These are phyloP conservation scores for Lithophane semibrunnea DNA, from an alignment of 2,888 invertebrate genomes.

Conservation along the genomic window DNA sequence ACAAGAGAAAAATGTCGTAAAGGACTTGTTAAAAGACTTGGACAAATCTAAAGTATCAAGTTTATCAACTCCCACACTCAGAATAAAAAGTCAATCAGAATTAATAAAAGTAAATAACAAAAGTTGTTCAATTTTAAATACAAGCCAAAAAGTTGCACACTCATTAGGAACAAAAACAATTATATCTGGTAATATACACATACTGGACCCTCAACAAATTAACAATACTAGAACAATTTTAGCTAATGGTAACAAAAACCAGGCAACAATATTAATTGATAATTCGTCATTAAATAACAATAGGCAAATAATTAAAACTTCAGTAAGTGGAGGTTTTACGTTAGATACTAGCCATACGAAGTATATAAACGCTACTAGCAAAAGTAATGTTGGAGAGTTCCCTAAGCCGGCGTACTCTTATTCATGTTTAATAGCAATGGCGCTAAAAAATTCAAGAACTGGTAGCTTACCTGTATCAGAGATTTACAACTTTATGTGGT, in stretches of 20 bases:
- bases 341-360: slow-evolving; percentile 85
- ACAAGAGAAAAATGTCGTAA: slow-evolving; percentile 91
- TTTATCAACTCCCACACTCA: slow-evolving; percentile 79
- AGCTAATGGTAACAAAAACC: slow-evolving; percentile 86
- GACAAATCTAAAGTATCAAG: slow-evolving; percentile 83
- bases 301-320: slow-evolving; percentile 89
- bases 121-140: slow-evolving; percentile 87
- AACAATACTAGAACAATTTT: slow-evolving; percentile 87
- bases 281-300: slow-evolving; percentile 86
- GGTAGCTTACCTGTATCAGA: slow-evolving; percentile 99
- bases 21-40: slow-evolving; percentile 92
- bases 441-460: slow-evolving; percentile 98
- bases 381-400: slow-evolving; percentile 91
- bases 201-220: slow-evolving; percentile 86
- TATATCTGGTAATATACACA: slow-evolving; percentile 90
- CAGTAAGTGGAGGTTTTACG: slow-evolving; percentile 83
- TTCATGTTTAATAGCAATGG: slow-evolving; percentile 99
- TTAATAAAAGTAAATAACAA: slow-evolving; percentile 86
- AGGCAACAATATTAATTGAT: slow-evolving; percentile 88
- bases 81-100: slow-evolving; percentile 87
- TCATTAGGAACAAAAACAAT: slow-evolving; percentile 88
- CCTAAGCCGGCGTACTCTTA: slow-evolving; percentile 99
- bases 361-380: slow-evolving; percentile 81
- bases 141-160: slow-evolving; percentile 85
- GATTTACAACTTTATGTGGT: slow-evolving; percentile 99